phyloP scores from a whole-genome alignment of 1,140 invertebrate species.

The Drosophila sp. region DNA sequence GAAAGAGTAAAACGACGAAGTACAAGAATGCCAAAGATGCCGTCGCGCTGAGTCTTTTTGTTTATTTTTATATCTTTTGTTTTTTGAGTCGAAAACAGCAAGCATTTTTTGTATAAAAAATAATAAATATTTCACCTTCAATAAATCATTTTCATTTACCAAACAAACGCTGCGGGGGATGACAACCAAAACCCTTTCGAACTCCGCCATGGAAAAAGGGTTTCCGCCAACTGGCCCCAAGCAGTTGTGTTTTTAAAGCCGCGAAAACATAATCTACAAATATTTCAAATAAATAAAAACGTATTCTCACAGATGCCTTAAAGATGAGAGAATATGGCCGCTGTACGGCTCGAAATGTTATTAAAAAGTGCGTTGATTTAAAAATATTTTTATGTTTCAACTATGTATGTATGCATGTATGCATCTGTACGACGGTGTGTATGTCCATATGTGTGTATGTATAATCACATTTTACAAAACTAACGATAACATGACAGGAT shows the following conservation, averaged over 20 bases:
- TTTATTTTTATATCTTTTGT: conserved; percentile 46
- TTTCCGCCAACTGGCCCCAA: conserved; percentile 20
- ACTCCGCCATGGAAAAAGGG: conserved; percentile 22
- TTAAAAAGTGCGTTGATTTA: too few relatives aligned
- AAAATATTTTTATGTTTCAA: too few relatives aligned
- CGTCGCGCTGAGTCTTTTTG: conserved; percentile 48
- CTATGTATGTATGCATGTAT: too few relatives aligned
- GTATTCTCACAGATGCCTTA: background rate
- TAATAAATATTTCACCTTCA: conserved; percentile 83
- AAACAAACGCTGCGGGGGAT: conserved; percentile 31
- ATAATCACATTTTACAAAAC: too few relatives aligned
- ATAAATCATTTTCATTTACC: conserved; percentile 79
- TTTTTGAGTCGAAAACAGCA: conserved; percentile 20
- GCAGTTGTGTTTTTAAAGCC: conserved; percentile 16
- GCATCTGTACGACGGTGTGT: too few relatives aligned
- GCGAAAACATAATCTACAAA: conserved; percentile 13
- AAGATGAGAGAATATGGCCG: background rate
- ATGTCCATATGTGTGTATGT: too few relatives aligned
- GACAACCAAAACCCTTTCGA: conserved; percentile 43
- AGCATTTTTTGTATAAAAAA: conserved; percentile 65
- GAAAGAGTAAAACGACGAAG: conserved; percentile 38
- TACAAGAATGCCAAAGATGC: conserved; percentile 75
- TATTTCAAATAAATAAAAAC: conserved; percentile 13
- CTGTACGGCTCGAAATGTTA: background rate
- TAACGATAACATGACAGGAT: too few relatives aligned